Conservation (phyloP, 2,888 invertebrate genomes). For the Orchestes rusci region DNA sequence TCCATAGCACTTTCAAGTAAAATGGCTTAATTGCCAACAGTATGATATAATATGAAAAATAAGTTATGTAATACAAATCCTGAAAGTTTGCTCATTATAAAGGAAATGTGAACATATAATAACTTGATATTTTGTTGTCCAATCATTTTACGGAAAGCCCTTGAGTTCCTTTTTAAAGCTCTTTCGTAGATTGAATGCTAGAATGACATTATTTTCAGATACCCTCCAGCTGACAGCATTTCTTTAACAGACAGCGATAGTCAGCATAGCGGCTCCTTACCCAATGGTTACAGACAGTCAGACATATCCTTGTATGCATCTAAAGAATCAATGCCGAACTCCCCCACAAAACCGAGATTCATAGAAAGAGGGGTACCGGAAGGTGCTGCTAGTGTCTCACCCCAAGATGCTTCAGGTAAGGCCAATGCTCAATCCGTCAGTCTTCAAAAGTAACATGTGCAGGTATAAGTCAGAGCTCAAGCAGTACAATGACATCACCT, state of each 20-base stretch:
- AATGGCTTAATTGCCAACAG: too few relatives aligned
- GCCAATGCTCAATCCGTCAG: background rate
- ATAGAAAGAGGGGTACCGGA: constrained; percentile 66
- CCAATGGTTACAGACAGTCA: constrained; percentile 23
- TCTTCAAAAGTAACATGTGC: constrained; percentile 15
- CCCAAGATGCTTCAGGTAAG: constrained; percentile 49
- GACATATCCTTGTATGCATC: constrained; percentile 25
- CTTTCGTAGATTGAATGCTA: too few relatives aligned
- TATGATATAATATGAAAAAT: too few relatives aligned
- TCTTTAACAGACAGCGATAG: constrained; percentile 39
- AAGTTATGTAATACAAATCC: too few relatives aligned
- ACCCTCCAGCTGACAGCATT: constrained; percentile 35
- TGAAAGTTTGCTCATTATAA: too few relatives aligned
- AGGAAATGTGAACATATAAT: too few relatives aligned
- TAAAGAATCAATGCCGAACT: constrained; percentile 47
- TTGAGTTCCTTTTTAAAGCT: too few relatives aligned
- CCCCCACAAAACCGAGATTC: constrained; percentile 47
- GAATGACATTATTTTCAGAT: constrained; percentile 18
- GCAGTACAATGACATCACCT: constrained; percentile 42
- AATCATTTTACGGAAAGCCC: too few relatives aligned
- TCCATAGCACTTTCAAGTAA: too few relatives aligned
- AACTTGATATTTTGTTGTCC: too few relatives aligned
- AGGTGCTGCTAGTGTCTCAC: constrained; percentile 64
- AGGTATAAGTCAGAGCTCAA: constrained; percentile 36
- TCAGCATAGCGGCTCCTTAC: constrained; percentile 35